phyloP scores from a whole-genome alignment of 2,797 vertebrate species.

The Okamejei kenojei region DNA sequence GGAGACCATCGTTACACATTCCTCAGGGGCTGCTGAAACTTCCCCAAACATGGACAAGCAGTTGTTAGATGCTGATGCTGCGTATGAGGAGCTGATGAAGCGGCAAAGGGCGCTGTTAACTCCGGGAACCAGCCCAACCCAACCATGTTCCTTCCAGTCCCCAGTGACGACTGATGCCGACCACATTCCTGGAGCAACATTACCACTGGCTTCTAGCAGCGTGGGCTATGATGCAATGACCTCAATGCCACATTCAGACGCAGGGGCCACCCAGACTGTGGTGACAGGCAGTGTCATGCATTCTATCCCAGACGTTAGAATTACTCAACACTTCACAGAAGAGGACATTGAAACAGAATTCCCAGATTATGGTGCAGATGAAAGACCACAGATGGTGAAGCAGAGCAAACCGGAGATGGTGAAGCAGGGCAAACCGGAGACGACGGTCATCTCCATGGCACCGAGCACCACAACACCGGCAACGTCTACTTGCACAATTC shows the following conservation, averaged over 20 bases:
- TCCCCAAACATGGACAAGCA: slow-evolving; percentile 57
- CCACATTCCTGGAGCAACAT: slow-evolving; percentile 39
- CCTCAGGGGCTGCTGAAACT: slow-evolving; percentile 59
- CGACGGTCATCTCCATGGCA: slow-evolving; percentile 41
- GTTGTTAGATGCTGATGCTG: slow-evolving; percentile 59
- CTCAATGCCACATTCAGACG: slow-evolving; percentile 48
- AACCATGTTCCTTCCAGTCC: slow-evolving; percentile 53
- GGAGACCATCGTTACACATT: slow-evolving; percentile 76
- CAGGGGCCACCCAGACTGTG: slow-evolving; percentile 57
- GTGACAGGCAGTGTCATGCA: slow-evolving; percentile 70
- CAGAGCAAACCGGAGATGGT: slow-evolving; percentile 48
- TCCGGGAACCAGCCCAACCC: slow-evolving; percentile 78
- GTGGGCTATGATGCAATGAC: slow-evolving; percentile 56
- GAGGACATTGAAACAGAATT: slow-evolving; percentile 84
- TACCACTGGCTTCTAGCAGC: slow-evolving; percentile 53
- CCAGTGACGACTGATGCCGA: slow-evolving; percentile 56
- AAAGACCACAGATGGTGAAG: slow-evolving; percentile 54
- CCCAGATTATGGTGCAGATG: slow-evolving; percentile 63
- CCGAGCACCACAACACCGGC: slow-evolving; percentile 50
- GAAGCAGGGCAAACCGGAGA: slow-evolving; percentile 52
- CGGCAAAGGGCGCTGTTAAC: slow-evolving; percentile 73
- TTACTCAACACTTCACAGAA: slow-evolving; percentile 96
- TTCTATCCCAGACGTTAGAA: slow-evolving; percentile 94
- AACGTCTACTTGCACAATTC: slow-evolving; percentile 43
- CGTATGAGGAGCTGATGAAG: slow-evolving; percentile 68